phyloP scores from a whole-genome alignment of 1,140 invertebrate species.

The Eupeodes corollae region DNA sequence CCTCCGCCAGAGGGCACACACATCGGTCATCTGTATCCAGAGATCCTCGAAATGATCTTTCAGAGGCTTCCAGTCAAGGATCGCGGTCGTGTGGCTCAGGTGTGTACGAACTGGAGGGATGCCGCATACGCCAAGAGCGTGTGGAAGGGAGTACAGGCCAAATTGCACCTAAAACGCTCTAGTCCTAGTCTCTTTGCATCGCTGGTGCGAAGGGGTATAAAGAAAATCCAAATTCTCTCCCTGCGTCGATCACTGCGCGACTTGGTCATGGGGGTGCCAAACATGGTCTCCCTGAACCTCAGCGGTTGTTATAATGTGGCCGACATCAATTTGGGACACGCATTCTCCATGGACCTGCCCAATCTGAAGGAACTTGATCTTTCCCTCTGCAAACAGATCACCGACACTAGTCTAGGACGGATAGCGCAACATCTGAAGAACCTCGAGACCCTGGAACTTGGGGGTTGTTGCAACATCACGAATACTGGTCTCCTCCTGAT shows the following conservation, averaged over 20 bases:
- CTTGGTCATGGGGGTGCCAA: constrained; percentile 73
- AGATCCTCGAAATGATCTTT: constrained; percentile 85
- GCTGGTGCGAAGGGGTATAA: constrained; percentile 75
- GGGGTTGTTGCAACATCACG: constrained; percentile 82
- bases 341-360: constrained; percentile 60
- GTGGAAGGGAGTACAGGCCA: constrained; percentile 85
- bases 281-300: constrained; percentile 76
- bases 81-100: constrained; percentile 79
- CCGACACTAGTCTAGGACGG: constrained; percentile 67
- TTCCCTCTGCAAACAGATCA: constrained; percentile 88
- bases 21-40: constrained; percentile 81
- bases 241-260: constrained; percentile 72
- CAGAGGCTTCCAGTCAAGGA: constrained; percentile 77
- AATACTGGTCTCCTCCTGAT: constrained; percentile 75
- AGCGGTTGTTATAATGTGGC: constrained; percentile 90
- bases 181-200: constrained; percentile 75
- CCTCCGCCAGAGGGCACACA: constrained; percentile 51
- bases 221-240: constrained; percentile 79
- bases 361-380: constrained; percentile 71
- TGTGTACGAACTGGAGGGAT: constrained; percentile 80
- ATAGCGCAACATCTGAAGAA: constrained; percentile 81
- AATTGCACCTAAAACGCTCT: constrained; percentile 72
- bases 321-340: constrained; percentile 65
- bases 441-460: constrained; percentile 74
- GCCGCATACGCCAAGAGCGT: constrained; percentile 84